phyloP scores from a whole-genome alignment of 2,797 vertebrate species.

The Poecilia gillii region DNA sequence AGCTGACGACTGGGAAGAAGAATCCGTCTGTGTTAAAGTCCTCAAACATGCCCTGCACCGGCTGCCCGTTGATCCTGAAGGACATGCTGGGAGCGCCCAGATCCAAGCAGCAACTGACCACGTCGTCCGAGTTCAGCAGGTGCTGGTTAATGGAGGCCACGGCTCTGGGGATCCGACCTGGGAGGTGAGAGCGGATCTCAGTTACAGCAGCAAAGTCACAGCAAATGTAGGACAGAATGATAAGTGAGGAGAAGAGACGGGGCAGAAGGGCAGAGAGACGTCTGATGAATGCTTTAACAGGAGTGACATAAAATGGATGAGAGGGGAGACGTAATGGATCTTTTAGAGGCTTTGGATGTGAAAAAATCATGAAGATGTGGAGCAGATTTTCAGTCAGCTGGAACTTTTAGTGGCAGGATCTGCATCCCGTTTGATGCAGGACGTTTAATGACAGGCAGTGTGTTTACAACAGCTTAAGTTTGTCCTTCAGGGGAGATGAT shows the following conservation, averaged over 20 bases:
- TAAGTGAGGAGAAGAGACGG: slow-evolving; percentile 14
- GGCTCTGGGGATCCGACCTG: slow-evolving; percentile 92
- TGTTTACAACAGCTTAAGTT: not conserved
- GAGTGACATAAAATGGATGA: slow-evolving; percentile 28
- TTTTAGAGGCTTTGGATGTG: slow-evolving; percentile 36
- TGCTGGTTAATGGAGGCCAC: slow-evolving; percentile 98
- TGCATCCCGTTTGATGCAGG: not conserved
- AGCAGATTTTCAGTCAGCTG: slow-evolving; percentile 11
- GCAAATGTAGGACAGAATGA: slow-evolving; percentile 59
- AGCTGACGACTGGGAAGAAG: slow-evolving; percentile 97
- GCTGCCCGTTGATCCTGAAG: slow-evolving; percentile 98
- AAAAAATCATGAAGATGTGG: slow-evolving; percentile 5
- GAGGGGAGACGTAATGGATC: slow-evolving; percentile 14
- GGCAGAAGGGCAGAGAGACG: slow-evolving; percentile 23
- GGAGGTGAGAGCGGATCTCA: slow-evolving; percentile 46
- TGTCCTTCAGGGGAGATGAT: slow-evolving; percentile 27
- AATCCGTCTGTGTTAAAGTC: slow-evolving; percentile 96
- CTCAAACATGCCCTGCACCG: slow-evolving; percentile 99
- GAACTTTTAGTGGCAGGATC: slow-evolving; percentile 2
- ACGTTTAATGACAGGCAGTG: not conserved
- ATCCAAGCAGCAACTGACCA: slow-evolving; percentile 98
- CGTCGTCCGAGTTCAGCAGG: slow-evolving; percentile 93
- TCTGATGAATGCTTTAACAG: slow-evolving; percentile 37
- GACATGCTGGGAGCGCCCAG: slow-evolving; percentile 97
- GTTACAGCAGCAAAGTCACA: slow-evolving; percentile 62